These are phyloP conservation scores for Enteromius unitaeniatus DNA, from an alignment of 2,797 vertebrate genomes.

Conservation along the genomic window DNA sequence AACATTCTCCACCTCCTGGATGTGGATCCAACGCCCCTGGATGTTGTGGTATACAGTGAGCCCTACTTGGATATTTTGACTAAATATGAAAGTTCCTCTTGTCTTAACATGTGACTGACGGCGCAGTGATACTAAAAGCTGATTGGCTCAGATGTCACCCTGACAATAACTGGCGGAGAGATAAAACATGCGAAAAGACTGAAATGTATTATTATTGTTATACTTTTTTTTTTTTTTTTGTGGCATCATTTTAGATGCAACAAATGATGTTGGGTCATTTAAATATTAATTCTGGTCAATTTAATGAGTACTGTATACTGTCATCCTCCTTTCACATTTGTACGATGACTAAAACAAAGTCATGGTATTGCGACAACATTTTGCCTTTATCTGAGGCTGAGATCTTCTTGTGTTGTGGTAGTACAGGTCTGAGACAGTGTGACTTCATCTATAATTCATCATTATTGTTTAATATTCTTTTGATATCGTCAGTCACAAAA, in stretches of 20 bases:
- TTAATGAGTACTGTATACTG: neutral
- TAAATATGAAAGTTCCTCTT: neutral
- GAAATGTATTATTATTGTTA: neutral
- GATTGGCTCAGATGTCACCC: neutral
- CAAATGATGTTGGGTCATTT: neutral
- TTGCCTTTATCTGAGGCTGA: neutral
- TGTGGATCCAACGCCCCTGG: no score
- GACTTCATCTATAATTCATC: constrained; percentile 10
- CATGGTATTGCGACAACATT: no score
- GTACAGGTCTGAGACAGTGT: neutral
- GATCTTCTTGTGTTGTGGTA: neutral
- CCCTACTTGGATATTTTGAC: neutral
- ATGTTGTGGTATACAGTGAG: no score
- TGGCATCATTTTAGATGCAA: neutral
- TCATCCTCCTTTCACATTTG: neutral
- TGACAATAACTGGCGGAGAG: neutral
- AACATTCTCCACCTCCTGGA: no score
- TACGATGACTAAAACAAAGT: neutral
- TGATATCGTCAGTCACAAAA: neutral
- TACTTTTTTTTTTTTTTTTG: neutral
- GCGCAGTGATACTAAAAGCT: neutral
- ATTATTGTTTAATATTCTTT: constrained; percentile 1
- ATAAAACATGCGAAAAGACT: neutral
- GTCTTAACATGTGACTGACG: neutral
- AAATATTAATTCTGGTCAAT: neutral